Evolutionary conservation across 2,888 invertebrate genomes (phyloP).

Genomic region (Eupithecia abbreviata): DNA sequence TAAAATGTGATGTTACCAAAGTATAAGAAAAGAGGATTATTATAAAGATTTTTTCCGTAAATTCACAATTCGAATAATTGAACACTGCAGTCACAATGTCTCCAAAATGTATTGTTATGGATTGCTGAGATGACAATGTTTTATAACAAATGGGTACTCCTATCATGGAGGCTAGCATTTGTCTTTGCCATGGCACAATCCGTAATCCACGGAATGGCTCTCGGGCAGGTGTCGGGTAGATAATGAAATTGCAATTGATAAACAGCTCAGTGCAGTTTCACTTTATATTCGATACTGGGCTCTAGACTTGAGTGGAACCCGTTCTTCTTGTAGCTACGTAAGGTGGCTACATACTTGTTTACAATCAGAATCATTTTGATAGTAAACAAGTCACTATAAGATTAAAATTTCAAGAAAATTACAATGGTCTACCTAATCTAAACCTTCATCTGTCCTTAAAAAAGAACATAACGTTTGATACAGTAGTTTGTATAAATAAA

Average conservation of each 20-base stretch:
- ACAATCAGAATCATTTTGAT: neutral
- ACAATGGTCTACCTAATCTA: neutral
- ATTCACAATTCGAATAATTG: neutral
- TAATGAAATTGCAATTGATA: slow-evolving; percentile 79
- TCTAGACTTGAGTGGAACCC: slow-evolving; percentile 57
- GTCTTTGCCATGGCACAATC: slow-evolving; percentile 40
- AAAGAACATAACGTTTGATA: neutral
- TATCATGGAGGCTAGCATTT: slow-evolving; percentile 36
- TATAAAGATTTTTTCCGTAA: neutral
- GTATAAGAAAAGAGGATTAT: neutral
- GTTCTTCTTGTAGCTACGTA: slow-evolving; percentile 63
- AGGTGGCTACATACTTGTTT: slow-evolving; percentile 19
- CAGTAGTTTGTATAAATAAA: neutral
- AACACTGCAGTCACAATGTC: neutral
- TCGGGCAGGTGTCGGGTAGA: slow-evolving; percentile 63
- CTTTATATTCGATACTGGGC: slow-evolving; percentile 67
- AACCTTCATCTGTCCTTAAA: neutral
- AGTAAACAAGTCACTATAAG: neutral
- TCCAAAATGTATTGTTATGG: slow-evolving; percentile 4
- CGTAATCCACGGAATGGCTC: slow-evolving; percentile 43
- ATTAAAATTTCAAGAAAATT: neutral
- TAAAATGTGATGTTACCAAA: neutral
- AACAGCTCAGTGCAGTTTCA: slow-evolving; percentile 71
- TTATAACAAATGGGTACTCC: slow-evolving; percentile 14
- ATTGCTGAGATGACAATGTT: slow-evolving; percentile 12